These are phyloP conservation scores for Actinostola sp. DNA, from an alignment of 92 coral and sea anemone species.

Conservation along the genomic window DNA sequence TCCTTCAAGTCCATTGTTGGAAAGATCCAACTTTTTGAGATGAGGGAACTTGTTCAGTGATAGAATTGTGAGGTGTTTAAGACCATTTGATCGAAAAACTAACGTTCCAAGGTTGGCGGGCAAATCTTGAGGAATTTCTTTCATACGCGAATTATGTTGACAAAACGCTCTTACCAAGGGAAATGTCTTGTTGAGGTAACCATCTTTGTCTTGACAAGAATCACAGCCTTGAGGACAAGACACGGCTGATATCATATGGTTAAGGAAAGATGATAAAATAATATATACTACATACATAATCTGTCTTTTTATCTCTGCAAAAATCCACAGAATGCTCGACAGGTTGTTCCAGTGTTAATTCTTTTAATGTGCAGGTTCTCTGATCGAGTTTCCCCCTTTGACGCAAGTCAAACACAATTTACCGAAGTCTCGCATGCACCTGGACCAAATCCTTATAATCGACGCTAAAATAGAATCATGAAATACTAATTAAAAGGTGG, in stretches of 20 bases:
- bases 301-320: not conserved
- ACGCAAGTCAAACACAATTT: not conserved
- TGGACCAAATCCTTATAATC: no score
- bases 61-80: conserved; percentile 5
- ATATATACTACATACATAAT: not conserved
- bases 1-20: conserved; percentile 35
- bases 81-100: conserved; percentile 6
- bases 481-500: conserved; percentile 1
- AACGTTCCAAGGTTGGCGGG: conserved; percentile 18
- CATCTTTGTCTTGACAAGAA: not conserved
- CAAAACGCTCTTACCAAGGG: conserved; percentile 10
- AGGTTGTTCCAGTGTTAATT: not conserved
- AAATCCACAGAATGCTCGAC: not conserved
- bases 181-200: not conserved
- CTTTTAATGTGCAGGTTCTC: not conserved
- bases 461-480: not conserved
- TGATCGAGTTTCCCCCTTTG: not conserved
- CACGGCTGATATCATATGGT: not conserved
- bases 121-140: conserved; percentile 17
- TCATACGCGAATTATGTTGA: conserved; percentile 7
- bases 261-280: not conserved
- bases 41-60: conserved; percentile 49
- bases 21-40: conserved; percentile 46
- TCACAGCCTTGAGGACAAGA: conserved; percentile 10
- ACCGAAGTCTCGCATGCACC: not conserved